Evolutionary conservation across 2,113 vertebrate genomes (phyloP).

Genomic region (Sterrhoptilus dennistouni): DNA sequence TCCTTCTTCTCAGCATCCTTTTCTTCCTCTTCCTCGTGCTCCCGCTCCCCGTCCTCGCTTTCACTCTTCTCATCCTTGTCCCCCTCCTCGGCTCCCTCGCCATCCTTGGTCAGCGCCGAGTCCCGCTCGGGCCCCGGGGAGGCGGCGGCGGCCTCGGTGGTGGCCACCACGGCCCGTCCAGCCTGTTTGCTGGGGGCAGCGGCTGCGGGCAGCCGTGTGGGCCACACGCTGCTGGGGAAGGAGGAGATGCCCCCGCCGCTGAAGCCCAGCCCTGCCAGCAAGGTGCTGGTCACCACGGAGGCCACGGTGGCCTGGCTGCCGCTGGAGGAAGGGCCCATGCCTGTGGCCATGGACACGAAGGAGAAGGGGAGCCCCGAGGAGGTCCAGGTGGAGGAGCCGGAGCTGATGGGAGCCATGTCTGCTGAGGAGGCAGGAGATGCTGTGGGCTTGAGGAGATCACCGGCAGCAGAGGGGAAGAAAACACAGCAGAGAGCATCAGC

Average conservation of each 20-base stretch:
- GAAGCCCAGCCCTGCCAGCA: constrained; percentile 92
- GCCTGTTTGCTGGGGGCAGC: constrained; percentile 73
- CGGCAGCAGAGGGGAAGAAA: constrained; percentile 26
- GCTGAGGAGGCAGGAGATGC: constrained; percentile 93
- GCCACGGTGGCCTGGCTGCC: constrained; percentile 94
- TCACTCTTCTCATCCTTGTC: constrained; percentile 81
- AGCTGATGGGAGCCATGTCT: constrained; percentile 98
- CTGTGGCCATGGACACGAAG: constrained; percentile 96
- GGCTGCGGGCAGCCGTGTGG: constrained; percentile 75
- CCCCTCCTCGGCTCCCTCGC: constrained; percentile 75
- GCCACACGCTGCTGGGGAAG: constrained; percentile 94
- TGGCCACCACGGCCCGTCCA: constrained; percentile 64
- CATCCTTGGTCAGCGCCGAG: constrained; percentile 46
- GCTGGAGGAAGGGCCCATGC: constrained; percentile 92
- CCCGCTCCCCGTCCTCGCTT: constrained; percentile 79
- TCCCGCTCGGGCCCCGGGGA: constrained; percentile 76
- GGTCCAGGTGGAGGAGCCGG: constrained; percentile 96
- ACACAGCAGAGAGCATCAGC: constrained; percentile 63
- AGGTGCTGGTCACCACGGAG: constrained; percentile 93
- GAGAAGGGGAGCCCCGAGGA: constrained; percentile 95
- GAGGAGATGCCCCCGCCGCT: constrained; percentile 91
- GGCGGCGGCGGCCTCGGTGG: constrained; percentile 70
- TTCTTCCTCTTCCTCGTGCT: constrained; percentile 82
- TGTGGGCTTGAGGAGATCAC: constrained; percentile 82
- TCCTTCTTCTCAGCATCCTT: constrained; percentile 80